phyloP scores from a whole-genome alignment of 1,140 invertebrate genomes.

The Metaphire vulgaris region DNA sequence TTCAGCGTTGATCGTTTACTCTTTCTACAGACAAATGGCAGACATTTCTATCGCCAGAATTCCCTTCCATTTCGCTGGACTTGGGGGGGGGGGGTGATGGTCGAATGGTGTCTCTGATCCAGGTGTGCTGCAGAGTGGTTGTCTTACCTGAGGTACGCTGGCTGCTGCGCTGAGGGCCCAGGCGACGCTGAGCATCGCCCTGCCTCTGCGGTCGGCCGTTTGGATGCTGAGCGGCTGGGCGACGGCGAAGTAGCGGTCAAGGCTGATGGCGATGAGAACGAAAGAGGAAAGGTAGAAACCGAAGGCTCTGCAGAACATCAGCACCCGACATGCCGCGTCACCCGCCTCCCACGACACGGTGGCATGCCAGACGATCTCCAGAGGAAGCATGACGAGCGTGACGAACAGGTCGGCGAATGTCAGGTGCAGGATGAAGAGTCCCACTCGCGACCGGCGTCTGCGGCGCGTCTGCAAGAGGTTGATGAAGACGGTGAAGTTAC shows the following conservation, averaged over 20 bases:
- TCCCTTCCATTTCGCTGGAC: too few species aligned
- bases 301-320: constrained; percentile 68
- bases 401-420: constrained; percentile 68
- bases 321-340: constrained; percentile 66
- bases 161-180: constrained; percentile 65
- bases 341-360: constrained; percentile 73
- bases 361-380: constrained; percentile 72
- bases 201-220: constrained; percentile 62
- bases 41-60: too few species aligned
- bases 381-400: too few species aligned
- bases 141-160: constrained; percentile 69
- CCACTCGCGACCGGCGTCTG: constrained; percentile 69
- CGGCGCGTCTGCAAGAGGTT: constrained; percentile 48
- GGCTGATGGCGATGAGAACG: constrained; percentile 69
- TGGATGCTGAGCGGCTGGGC: constrained; percentile 65
- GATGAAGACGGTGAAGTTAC: constrained; percentile 2
- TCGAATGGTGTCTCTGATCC: too few species aligned
- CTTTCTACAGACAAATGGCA: too few species aligned
- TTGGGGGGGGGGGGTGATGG: too few species aligned
- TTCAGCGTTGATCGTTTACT: too few species aligned
- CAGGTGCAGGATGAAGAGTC: constrained; percentile 69
- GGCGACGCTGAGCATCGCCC: constrained; percentile 66
- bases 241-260: constrained; percentile 73
- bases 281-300: constrained; percentile 72
- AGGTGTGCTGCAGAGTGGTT: too few species aligned